Conservation (phyloP, 2,888 invertebrate genomes). For the Metallyticus violacea region DNA sequence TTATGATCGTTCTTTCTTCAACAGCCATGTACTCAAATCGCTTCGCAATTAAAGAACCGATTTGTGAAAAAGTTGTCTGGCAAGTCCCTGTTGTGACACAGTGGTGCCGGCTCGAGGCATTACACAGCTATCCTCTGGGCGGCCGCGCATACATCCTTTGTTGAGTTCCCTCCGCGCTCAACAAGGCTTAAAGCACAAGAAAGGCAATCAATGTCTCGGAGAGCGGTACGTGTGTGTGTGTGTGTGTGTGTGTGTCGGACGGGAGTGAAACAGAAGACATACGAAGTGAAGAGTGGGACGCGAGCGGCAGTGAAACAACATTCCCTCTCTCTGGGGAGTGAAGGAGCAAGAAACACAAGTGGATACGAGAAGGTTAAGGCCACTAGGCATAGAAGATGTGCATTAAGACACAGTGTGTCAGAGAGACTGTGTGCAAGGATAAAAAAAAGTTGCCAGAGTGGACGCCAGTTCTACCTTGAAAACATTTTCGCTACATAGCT, state of each 20-base stretch:
- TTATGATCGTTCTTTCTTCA: too few species aligned
- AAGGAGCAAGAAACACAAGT: neutral
- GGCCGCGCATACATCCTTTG: neutral
- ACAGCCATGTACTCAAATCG: too few species aligned
- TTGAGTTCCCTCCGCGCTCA: neutral
- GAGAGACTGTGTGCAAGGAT: neutral
- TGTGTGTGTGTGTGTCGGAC: neutral
- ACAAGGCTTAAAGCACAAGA: conserved; percentile 9
- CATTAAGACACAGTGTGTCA: conserved; percentile 10
- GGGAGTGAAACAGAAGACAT: neutral
- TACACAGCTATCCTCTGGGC: neutral
- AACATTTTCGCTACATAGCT: too few species aligned
- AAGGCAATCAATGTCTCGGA: conserved; percentile 3
- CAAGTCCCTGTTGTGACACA: too few species aligned
- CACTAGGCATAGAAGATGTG: neutral
- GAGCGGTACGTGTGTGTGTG: neutral
- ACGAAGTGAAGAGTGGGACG: neutral
- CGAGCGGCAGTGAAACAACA: neutral
- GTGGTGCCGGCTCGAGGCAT: neutral
- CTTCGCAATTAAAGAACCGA: too few species aligned
- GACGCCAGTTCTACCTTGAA: neutral
- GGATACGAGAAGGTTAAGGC: neutral
- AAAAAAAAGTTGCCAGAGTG: neutral
- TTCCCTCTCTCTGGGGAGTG: neutral
- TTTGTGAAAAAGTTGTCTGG: too few species aligned